Evolutionary conservation across 2,113 vertebrate species (phyloP).

Genomic region (Macquaria australasica): DNA sequence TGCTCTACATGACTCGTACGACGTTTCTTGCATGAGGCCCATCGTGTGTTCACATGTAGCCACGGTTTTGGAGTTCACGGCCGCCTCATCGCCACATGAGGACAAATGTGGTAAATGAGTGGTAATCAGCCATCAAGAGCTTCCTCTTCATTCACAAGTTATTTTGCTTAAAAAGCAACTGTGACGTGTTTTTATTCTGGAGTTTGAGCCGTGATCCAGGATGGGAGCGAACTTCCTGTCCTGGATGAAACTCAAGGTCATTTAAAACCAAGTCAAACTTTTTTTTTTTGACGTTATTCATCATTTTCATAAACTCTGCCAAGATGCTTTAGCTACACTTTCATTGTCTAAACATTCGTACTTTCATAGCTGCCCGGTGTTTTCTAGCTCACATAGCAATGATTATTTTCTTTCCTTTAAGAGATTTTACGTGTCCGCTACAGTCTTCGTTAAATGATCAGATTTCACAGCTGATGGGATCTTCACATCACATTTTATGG

Average conservation of each 20-base stretch:
- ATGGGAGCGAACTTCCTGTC: background rate
- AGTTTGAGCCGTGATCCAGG: background rate
- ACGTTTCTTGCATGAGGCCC: slow-evolving; percentile 6
- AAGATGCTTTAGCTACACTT: no score
- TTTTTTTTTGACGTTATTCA: background rate
- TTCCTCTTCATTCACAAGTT: background rate
- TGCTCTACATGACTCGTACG: no score
- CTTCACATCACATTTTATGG: background rate
- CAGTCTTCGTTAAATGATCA: background rate
- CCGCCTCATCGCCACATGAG: background rate
- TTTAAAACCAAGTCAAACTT: background rate
- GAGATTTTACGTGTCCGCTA: background rate
- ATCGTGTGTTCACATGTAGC: background rate
- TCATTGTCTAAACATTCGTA: background rate
- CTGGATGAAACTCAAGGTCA: background rate
- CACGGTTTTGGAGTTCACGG: no score
- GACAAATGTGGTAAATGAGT: background rate
- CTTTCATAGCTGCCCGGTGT: background rate
- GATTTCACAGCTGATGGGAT: slow-evolving; percentile 12
- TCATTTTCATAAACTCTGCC: background rate
- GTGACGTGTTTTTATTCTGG: background rate
- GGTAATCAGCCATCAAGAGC: background rate
- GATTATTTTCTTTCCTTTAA: slow-evolving; percentile 2
- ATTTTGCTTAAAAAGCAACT: background rate
- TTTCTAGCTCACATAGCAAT: slow-evolving; percentile 8